Evolutionary conservation across 1,140 invertebrate genomes (phyloP).

Genomic region (Schlechtendalia chinensis): DNA sequence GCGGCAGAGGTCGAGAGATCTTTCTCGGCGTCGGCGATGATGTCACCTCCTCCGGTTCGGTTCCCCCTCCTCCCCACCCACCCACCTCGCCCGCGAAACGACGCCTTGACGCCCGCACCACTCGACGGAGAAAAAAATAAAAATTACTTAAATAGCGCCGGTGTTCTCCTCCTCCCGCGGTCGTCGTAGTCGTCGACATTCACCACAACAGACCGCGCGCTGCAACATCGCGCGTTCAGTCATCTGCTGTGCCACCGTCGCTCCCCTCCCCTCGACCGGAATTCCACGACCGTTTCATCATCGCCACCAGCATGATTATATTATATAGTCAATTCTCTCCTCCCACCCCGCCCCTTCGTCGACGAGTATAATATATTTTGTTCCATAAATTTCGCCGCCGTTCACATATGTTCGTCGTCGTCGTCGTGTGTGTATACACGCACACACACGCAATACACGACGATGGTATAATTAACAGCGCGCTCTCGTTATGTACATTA

Average conservation of each 20-base stretch:
- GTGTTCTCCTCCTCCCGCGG: not conserved
- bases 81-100: no score
- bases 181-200: not conserved
- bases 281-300: slow-evolving; percentile 29
- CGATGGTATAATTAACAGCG: slow-evolving; percentile 16
- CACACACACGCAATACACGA: not conserved
- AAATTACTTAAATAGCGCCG: slow-evolving; percentile 14
- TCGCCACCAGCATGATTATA: slow-evolving; percentile 15
- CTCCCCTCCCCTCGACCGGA: not conserved
- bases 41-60: slow-evolving; percentile 12
- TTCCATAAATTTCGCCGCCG: slow-evolving; percentile 24
- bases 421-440: not conserved
- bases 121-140: not conserved
- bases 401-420: slow-evolving; percentile 20
- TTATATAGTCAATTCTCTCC: not conserved
- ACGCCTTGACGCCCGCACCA: not conserved
- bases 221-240: not conserved
- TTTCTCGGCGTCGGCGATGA: not conserved
- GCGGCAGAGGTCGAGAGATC: slow-evolving; percentile 11
- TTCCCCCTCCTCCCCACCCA: not conserved
- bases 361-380: not conserved
- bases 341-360: not conserved
- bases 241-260: not conserved
- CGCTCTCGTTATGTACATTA: slow-evolving; percentile 1
- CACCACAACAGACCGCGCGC: not conserved